Percentiles rank a stretch among this genome's conserved stretches.
Conservation (phyloP, 2,113 vertebrate genomes). For the Ploceus nigricollis region DNA sequence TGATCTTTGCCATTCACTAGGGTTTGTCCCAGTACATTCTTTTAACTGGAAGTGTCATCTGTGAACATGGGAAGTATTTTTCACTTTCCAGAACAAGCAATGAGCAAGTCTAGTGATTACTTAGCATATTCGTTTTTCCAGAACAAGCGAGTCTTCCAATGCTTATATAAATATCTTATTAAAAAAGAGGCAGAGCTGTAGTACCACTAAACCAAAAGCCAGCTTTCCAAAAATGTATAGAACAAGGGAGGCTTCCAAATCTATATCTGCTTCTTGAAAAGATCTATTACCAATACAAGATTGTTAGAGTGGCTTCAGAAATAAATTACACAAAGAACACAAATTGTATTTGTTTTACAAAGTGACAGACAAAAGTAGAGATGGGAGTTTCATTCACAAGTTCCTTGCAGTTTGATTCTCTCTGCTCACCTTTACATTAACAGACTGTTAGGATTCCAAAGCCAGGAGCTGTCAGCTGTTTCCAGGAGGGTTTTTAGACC, state of each 20-base stretch:
- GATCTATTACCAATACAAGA: neutral
- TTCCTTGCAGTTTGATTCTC: neutral
- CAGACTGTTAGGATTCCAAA: neutral
- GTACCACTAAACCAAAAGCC: neutral
- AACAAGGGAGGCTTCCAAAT: neutral
- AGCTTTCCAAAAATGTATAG: neutral
- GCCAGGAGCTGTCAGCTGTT: neutral
- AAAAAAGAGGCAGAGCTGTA: neutral
- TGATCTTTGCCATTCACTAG: neutral
- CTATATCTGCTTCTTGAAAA: neutral
- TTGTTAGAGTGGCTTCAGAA: neutral
- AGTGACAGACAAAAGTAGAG: neutral
- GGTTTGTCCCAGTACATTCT: neutral
- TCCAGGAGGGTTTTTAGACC: neutral
- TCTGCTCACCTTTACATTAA: neutral
- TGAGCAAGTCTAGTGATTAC: neutral
- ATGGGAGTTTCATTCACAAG: neutral
- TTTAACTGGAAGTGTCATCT: neutral
- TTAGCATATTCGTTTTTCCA: neutral
- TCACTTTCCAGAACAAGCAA: neutral
- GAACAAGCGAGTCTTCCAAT: neutral
- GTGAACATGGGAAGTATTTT: neutral
- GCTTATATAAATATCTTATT: neutral
- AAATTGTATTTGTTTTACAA: neutral
- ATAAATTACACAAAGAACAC: neutral